phyloP scores from a whole-genome alignment of 2,888 invertebrate species.

The Philereme vetulata region DNA sequence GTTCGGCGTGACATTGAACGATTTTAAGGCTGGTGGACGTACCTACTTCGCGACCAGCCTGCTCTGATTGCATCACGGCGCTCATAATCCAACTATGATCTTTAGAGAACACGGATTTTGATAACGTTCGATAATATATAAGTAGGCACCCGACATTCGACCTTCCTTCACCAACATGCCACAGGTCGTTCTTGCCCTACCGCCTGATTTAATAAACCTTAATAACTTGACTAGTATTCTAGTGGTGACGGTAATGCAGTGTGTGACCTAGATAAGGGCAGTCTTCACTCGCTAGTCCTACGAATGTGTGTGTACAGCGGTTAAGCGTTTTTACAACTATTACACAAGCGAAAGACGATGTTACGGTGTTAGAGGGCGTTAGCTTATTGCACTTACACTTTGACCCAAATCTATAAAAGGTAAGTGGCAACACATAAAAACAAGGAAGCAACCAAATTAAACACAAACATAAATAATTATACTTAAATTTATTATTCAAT shows the following conservation, averaged over 20 bases:
- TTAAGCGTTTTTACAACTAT: slow-evolving; percentile 31
- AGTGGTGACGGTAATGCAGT: slow-evolving; percentile 3
- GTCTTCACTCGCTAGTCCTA: slow-evolving; percentile 20
- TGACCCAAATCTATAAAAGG: slow-evolving; percentile 25
- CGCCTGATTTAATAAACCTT: slow-evolving; percentile 19
- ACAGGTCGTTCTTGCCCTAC: slow-evolving; percentile 6
- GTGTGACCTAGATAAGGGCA: slow-evolving; percentile 20
- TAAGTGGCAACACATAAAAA: slow-evolving; percentile 37
- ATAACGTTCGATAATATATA: slow-evolving; percentile 4
- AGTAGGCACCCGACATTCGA: background rate
- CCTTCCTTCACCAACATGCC: background rate
- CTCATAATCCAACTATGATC: slow-evolving; percentile 11
- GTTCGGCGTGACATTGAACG: slow-evolving; percentile 63
- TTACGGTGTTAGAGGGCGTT: slow-evolving; percentile 28
- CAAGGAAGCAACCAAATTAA: slow-evolving; percentile 60
- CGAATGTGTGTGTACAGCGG: slow-evolving; percentile 20
- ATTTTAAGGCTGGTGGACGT: slow-evolving; percentile 45
- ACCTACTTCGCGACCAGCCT: slow-evolving; percentile 37
- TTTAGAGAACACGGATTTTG: slow-evolving; percentile 9
- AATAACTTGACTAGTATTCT: slow-evolving; percentile 5
- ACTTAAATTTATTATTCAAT: slow-evolving; percentile 82
- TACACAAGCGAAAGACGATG: slow-evolving; percentile 25
- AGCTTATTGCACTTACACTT: slow-evolving; percentile 27
- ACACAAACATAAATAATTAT: slow-evolving; percentile 73
- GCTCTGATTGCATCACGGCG: slow-evolving; percentile 15